Evolutionary conservation across 2,113 vertebrate genomes (phyloP), one percentile per base, ranked within the genome.

Genomic region (Stercorarius parasiticus): DNA sequence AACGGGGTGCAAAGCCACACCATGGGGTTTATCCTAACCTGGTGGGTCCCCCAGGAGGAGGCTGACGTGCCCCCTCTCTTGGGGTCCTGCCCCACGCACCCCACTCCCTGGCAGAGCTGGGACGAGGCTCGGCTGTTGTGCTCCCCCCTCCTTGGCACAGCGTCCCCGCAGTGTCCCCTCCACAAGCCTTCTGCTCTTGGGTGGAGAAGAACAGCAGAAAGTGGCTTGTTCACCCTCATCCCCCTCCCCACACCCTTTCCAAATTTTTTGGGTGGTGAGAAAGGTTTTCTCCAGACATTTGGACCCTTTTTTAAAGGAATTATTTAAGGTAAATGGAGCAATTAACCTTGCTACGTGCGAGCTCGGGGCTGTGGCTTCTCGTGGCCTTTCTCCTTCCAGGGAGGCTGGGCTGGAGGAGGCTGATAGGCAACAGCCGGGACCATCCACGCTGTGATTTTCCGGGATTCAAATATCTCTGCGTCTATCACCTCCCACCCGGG

Each of bases 11-110:
- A 16, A 15, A 77, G 23, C 27, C 10, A 4, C 14, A n/a, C 56
- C 58, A 0, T 1, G 34, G 66, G 66, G 6, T 56, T 47, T 2
- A 0, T 1, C 11, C 0, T 23, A 88, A 26, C 17, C n/a, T 22
- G n/a, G 7, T 5, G 91, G 29, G 40, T 40, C 6, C 20, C 50
- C 15, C 45, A 17, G 64, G 38, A 15, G 2, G 19, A 26, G n/a
- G 19, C 32, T 38, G 72, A 13, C 5, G 10, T 45, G 15, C 2
- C 30, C 3, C 30, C 26, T 45, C n/a, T 36, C 17, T 50, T 1
- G 11, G 58, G 58, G 11, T 66, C 43, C 55, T 70, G 49, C 16
- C 21, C 40, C 5, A 5, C 3, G 26, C 36, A 18, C 47, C 22
- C 49, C 72, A 11, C 1, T 22, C 26, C 67, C 23, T 0, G 0